A percentile compares a stretch with the other conserved stretches of the same genome.
Conservation (phyloP, 2,797 vertebrate species). For the Eutrigla gurnardus region DNA sequence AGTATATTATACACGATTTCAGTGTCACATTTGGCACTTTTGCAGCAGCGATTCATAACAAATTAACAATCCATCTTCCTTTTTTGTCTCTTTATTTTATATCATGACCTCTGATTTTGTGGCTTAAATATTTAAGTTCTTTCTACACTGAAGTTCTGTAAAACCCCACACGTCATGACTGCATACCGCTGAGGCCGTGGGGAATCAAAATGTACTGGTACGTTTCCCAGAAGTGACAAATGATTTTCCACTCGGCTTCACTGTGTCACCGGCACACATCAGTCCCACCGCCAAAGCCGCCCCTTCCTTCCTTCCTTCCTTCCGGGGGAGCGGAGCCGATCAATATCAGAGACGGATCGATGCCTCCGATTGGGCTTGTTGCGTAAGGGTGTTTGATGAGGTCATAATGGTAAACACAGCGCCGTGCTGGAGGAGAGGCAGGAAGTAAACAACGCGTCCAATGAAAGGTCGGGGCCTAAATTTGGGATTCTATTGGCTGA, state of each 20-base stretch:
- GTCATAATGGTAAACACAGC: conserved; percentile 61
- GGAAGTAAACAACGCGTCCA: conserved; percentile 1
- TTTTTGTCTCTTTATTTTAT: not conserved
- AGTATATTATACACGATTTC: not conserved
- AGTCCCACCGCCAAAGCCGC: conserved; percentile 13
- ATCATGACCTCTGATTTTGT: not conserved
- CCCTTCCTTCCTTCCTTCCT: conserved; percentile 32
- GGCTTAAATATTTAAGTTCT: not conserved
- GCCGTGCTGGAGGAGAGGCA: not conserved
- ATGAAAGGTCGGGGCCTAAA: not conserved
- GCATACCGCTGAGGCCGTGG: not conserved
- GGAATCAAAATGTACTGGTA: conserved; percentile 44
- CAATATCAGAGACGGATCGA: conserved; percentile 72
- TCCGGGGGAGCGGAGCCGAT: conserved; percentile 60
- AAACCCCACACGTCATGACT: conserved; percentile 13
- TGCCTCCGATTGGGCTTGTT: conserved; percentile 74
- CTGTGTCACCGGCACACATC: conserved; percentile 51
- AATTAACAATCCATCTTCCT: conserved; percentile 10
- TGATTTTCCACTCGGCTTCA: conserved; percentile 64
- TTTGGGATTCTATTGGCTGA: conserved; percentile 20
- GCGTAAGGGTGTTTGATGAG: conserved; percentile 71
- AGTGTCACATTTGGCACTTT: not conserved
- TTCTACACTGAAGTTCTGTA: not conserved
- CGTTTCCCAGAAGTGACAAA: conserved; percentile 62
- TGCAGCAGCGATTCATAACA: conserved; percentile 16